Evolutionary conservation across 1,140 invertebrate species (phyloP).

Genomic region (Pseudomyrmex gracilis): DNA sequence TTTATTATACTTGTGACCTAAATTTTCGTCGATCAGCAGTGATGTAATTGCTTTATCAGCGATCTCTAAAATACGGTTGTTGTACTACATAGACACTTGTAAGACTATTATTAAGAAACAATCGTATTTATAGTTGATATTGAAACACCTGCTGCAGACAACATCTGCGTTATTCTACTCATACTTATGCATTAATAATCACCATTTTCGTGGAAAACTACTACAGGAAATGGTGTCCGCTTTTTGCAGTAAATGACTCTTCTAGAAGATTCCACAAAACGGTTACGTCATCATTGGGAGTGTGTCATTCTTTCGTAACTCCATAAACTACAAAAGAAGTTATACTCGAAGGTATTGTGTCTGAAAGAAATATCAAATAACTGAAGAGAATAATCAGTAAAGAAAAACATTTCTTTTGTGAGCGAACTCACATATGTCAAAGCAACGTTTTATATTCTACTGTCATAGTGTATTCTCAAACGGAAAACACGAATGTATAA

Average conservation of each 20-base stretch:
- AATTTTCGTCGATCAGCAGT: not conserved
- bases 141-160: constrained; percentile 4
- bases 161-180: constrained; percentile 5
- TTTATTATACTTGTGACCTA: not conserved
- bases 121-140: not conserved
- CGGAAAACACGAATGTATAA: not conserved
- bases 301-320: constrained; percentile 31
- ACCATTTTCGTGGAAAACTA: constrained; percentile 43
- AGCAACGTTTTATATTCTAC: constrained; percentile 35
- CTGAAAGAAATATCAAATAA: constrained; percentile 29
- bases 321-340: constrained; percentile 30
- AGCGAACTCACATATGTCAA: constrained; percentile 5
- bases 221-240: constrained; percentile 22
- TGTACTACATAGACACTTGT: constrained; percentile 7
- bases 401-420: constrained; percentile 27
- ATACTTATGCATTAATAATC: constrained; percentile 38
- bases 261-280: constrained; percentile 29
- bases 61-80: not conserved
- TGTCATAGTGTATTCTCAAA: not conserved
- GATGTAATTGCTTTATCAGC: constrained; percentile 26
- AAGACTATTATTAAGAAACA: constrained; percentile 39
- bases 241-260: constrained; percentile 18
- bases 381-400: not conserved
- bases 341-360: constrained; percentile 10
- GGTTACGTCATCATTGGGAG: constrained; percentile 21